Evolutionary conservation across 2,113 vertebrate genomes (phyloP).

Genomic region (Aythya baeri): DNA sequence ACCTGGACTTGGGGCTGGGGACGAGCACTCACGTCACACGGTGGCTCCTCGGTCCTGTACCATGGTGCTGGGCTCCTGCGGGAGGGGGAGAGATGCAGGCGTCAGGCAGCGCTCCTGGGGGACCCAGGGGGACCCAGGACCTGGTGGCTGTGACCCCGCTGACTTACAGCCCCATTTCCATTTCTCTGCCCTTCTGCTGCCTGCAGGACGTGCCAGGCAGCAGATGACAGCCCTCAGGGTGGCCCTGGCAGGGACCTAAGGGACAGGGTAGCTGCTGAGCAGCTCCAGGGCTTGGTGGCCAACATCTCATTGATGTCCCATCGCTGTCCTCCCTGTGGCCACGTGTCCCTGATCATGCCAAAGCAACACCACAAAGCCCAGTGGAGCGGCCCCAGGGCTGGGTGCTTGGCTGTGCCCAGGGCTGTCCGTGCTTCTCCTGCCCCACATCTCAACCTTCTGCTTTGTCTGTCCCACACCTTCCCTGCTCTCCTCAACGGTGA

Average conservation of each 20-base stretch:
- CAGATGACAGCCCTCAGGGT: rapidly evolving
- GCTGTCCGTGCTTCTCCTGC: neutral
- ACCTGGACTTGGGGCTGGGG: neutral
- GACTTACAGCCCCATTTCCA: neutral
- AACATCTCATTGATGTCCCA: neutral
- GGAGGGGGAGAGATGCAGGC: neutral
- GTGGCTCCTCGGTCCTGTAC: slow-evolving; percentile 33
- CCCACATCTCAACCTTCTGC: neutral
- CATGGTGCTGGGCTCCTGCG: neutral
- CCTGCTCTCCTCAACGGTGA: no score
- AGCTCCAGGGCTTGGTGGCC: neutral
- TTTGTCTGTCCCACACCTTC: neutral
- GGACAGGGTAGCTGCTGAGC: rapidly evolving
- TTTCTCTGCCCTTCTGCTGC: neutral
- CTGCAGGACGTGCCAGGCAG: neutral
- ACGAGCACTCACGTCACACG: slow-evolving; percentile 49
- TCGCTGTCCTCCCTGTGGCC: rapidly evolving
- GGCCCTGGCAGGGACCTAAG: neutral
- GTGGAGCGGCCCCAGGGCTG: neutral
- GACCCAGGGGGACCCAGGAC: rapidly evolving
- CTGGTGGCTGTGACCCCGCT: rapidly evolving
- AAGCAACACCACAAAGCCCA: neutral
- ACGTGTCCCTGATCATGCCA: rapidly evolving
- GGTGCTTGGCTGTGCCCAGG: neutral
- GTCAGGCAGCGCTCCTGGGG: rapidly evolving